Percentiles rank a stretch among this genome's conserved stretches.
Evolutionary conservation across 1,140 invertebrate genomes (phyloP).

Genomic region (Pseudomyrmex flavicornis): DNA sequence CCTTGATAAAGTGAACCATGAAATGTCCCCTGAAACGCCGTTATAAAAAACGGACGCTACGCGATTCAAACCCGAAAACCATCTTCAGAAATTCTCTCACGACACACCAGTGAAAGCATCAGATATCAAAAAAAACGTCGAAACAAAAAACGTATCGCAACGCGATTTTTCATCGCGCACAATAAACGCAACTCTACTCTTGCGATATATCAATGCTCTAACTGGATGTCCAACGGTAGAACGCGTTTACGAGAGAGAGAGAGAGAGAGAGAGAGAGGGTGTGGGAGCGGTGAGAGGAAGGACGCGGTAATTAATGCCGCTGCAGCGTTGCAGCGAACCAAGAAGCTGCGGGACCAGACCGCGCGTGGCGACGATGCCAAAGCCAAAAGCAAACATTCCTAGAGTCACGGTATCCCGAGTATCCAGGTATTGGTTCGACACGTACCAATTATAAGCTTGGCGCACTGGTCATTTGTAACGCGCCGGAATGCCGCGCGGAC

Average conservation of each 20-base stretch:
- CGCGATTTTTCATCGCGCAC: too few relatives aligned
- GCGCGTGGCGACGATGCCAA: slow-evolving; percentile 20
- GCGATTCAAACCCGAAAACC: too few relatives aligned
- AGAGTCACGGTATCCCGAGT: slow-evolving; percentile 57
- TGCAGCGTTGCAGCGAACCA: slow-evolving; percentile 64
- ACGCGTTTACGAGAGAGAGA: slow-evolving; percentile 26
- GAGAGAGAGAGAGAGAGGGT: slow-evolving; percentile 16
- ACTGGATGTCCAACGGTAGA: slow-evolving; percentile 37
- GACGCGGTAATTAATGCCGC: slow-evolving; percentile 67
- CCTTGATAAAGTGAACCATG: too few relatives aligned
- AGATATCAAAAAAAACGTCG: too few relatives aligned
- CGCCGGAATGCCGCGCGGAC: slow-evolving; percentile 50
- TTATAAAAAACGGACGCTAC: too few relatives aligned
- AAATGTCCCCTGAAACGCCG: too few relatives aligned
- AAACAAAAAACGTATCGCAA: too few relatives aligned
- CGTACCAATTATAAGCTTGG: slow-evolving; percentile 69
- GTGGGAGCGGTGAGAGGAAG: slow-evolving; percentile 4
- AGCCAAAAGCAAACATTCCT: slow-evolving; percentile 71
- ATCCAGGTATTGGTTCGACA: slow-evolving; percentile 67
- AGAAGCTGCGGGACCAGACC: slow-evolving; percentile 61
- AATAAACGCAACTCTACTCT: too few relatives aligned
- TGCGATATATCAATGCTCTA: background rate
- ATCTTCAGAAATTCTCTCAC: too few relatives aligned
- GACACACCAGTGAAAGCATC: too few relatives aligned
- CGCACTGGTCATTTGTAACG: slow-evolving; percentile 54